Evolutionary conservation across 64 coral and sea anemone species (phyloP).

Genomic region (Catalaphyllia jardinei): DNA sequence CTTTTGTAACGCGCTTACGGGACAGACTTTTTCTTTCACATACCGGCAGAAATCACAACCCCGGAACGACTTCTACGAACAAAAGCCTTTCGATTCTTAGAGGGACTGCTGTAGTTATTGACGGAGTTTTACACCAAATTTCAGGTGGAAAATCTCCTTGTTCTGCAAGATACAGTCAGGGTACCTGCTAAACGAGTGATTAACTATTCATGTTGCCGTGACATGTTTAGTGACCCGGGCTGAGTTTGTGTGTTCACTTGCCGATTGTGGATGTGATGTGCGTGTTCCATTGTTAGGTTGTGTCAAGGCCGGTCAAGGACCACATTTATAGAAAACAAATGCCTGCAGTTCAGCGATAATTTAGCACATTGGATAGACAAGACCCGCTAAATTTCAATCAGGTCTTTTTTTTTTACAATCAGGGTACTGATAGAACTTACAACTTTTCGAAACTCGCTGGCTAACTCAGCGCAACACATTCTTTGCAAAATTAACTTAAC

Average conservation of each 20-base stretch:
- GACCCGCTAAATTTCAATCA: too few species aligned
- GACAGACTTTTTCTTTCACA: slow-evolving; percentile 4
- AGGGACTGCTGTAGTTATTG: background rate
- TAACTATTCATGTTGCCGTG: slow-evolving; percentile 21
- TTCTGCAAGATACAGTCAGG: slow-evolving; percentile 15
- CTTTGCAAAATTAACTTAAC: too few species aligned
- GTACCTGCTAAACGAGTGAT: slow-evolving; percentile 16
- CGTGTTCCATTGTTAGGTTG: background rate
- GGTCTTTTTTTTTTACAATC: too few species aligned
- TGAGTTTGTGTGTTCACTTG: slow-evolving; percentile 13
- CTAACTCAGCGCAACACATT: too few species aligned
- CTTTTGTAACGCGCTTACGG: background rate
- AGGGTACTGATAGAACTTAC: too few species aligned
- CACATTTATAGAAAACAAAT: too few species aligned
- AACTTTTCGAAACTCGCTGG: too few species aligned
- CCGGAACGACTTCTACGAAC: background rate
- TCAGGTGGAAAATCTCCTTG: slow-evolving; percentile 2
- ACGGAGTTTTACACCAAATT: slow-evolving; percentile 14
- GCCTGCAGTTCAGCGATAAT: too few species aligned
- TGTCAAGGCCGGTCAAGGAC: background rate
- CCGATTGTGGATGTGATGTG: slow-evolving; percentile 44
- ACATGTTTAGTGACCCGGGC: slow-evolving; percentile 27
- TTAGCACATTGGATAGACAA: too few species aligned
- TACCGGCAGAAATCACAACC: background rate
- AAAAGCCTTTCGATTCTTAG: background rate